phyloP scores from a whole-genome alignment of 2,113 vertebrate genomes.

The Cyanoderma ruficeps region DNA sequence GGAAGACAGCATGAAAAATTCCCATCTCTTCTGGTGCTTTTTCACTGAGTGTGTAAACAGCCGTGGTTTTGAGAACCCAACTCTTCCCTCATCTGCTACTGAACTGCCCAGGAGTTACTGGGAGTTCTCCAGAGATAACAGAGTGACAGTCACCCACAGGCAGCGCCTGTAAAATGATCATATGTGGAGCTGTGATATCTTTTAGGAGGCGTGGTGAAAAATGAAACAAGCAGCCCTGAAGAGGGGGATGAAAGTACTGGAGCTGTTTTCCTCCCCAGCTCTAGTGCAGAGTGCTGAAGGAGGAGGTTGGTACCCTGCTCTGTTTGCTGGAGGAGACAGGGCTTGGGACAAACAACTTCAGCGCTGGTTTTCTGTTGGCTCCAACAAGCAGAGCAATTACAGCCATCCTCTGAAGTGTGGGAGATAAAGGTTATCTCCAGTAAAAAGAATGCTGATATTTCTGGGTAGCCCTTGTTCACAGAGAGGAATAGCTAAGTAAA shows the following conservation, averaged over 20 bases:
- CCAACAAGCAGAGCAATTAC: background rate
- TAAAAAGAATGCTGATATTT: background rate
- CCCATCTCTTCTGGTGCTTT: background rate
- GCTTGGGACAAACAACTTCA: background rate
- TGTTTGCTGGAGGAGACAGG: background rate
- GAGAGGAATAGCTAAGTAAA: background rate
- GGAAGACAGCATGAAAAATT: background rate
- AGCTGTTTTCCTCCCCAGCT: background rate
- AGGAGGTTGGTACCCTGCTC: background rate
- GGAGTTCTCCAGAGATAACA: background rate
- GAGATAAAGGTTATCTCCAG: background rate
- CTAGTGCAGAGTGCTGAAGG: background rate
- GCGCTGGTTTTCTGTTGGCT: background rate
- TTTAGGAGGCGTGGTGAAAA: background rate
- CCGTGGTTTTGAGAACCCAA: background rate
- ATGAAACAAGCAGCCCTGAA: background rate
- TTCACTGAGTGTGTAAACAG: background rate
- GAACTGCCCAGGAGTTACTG: background rate
- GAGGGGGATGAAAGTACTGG: background rate
- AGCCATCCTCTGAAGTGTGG: background rate
- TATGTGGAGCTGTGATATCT: background rate
- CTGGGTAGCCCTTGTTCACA: background rate
- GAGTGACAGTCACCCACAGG: background rate
- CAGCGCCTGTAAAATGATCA: background rate
- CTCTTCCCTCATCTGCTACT: background rate